These are phyloP conservation scores for Rhizoglyphus robini DNA, from an alignment of 1,140 invertebrate species.

Conservation along the genomic window DNA sequence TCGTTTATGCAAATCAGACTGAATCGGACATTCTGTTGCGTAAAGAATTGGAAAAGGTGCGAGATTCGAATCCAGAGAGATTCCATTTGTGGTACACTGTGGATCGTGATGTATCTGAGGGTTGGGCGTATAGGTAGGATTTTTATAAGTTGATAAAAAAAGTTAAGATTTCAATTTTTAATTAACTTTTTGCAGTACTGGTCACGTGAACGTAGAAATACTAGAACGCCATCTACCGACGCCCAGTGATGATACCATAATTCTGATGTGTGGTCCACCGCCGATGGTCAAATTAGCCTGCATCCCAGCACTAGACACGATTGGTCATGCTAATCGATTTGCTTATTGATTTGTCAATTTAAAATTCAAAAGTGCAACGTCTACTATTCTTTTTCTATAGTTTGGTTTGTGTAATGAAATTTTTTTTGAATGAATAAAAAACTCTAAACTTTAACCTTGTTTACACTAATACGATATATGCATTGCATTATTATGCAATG, in stretches of 20 bases:
- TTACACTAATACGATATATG: too few relatives aligned
- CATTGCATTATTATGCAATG: too few relatives aligned
- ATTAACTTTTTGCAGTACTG: conserved; percentile 44
- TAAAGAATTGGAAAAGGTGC: conserved; percentile 70
- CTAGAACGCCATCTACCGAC: conserved; percentile 71
- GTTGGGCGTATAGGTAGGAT: conserved; percentile 39
- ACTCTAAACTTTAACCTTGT: too few relatives aligned
- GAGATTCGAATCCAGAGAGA: conserved; percentile 52
- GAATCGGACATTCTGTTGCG: conserved; percentile 88
- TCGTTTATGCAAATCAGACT: conserved; percentile 91
- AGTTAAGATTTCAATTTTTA: neutral
- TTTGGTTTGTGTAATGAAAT: too few relatives aligned
- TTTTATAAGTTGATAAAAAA: conserved; percentile 8
- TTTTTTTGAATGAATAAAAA: too few relatives aligned
- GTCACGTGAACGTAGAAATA: conserved; percentile 87
- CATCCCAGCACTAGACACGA: conserved; percentile 80
- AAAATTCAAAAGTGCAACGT: too few relatives aligned
- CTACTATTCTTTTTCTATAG: too few relatives aligned
- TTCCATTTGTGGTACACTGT: conserved; percentile 90
- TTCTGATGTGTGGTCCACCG: conserved; percentile 79
- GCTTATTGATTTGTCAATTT: too few relatives aligned
- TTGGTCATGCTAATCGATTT: too few relatives aligned
- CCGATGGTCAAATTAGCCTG: conserved; percentile 99
- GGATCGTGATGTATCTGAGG: conserved; percentile 61
- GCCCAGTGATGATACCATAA: conserved; percentile 53